phyloP scores from a whole-genome alignment of 2,888 invertebrate genomes.

The Drosophila cracens region DNA sequence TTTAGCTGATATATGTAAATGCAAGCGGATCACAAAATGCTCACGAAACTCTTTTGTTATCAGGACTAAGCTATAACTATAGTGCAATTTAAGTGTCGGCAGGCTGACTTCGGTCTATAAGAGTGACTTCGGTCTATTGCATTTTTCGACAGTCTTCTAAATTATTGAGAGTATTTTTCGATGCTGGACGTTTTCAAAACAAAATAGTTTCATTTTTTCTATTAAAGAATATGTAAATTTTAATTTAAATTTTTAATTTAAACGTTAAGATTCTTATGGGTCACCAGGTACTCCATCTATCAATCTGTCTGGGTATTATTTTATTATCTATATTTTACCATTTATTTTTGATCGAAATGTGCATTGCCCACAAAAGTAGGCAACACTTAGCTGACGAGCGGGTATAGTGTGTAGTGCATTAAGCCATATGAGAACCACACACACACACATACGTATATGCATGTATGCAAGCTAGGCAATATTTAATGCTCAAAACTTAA shows the following conservation, averaged over 20 bases:
- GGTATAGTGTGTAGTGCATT: conserved; percentile 1
- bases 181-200: background rate
- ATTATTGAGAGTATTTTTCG: background rate
- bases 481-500: conserved; percentile 30
- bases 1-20: background rate
- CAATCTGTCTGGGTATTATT: background rate
- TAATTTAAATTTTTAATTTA: background rate
- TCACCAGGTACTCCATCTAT: background rate
- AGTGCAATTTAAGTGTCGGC: background rate
- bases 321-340: background rate
- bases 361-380: conserved; percentile 21
- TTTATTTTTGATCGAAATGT: conserved; percentile 1
- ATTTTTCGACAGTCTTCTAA: background rate
- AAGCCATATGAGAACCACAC: conserved; percentile 9
- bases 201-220: background rate
- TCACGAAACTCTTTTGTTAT: background rate
- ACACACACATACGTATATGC: background rate
- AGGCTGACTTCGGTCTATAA: background rate
- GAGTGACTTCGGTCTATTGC: background rate
- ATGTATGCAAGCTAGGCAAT: conserved; percentile 12
- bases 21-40: background rate
- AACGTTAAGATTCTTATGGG: background rate
- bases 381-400: conserved; percentile 23
- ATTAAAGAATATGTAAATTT: background rate
- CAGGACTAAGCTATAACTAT: background rate